Percentiles rank a stretch among this genome's conserved stretches.
Evolutionary conservation across 92 coral and sea anemone species (phyloP).

Genomic region (Parazoanthus swiftii): DNA sequence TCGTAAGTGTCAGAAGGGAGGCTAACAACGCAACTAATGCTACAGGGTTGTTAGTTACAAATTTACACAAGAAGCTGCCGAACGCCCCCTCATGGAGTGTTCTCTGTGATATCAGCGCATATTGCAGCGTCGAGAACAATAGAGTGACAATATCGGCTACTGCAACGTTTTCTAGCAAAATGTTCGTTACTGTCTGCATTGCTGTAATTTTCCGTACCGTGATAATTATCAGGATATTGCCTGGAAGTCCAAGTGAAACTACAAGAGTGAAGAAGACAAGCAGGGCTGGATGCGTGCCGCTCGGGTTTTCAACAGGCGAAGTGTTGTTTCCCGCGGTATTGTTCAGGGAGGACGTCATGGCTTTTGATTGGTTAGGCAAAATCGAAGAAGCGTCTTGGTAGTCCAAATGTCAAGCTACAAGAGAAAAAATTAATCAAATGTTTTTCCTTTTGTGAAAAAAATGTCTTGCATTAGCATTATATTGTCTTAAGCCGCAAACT

Average conservation of each 20-base stretch:
- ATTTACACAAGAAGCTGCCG: constrained; percentile 73
- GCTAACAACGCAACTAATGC: constrained; percentile 69
- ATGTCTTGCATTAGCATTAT: background rate
- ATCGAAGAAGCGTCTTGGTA: background rate
- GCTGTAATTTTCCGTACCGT: constrained; percentile 62
- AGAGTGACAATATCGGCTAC: constrained; percentile 67
- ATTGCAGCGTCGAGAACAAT: constrained; percentile 69
- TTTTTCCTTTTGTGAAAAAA: no score
- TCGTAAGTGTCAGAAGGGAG: constrained; percentile 74
- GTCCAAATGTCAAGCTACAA: background rate
- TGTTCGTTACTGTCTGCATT: constrained; percentile 75
- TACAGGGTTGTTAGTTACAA: constrained; percentile 62
- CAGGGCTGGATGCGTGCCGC: background rate
- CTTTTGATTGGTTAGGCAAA: background rate
- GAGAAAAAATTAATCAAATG: background rate
- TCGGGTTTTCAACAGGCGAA: background rate
- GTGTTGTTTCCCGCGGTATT: background rate
- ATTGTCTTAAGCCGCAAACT: background rate
- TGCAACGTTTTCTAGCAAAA: constrained; percentile 70
- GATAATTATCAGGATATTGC: constrained; percentile 63
- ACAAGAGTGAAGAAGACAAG: constrained; percentile 33
- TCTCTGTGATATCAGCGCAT: constrained; percentile 39
- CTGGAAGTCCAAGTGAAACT: constrained; percentile 64
- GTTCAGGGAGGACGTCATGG: background rate
- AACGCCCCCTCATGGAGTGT: constrained; percentile 52